Evolutionary conservation across 1,140 invertebrate genomes (phyloP), one percentile per base, ranked within the genome.

Genomic region (Drosophila miranda): DNA sequence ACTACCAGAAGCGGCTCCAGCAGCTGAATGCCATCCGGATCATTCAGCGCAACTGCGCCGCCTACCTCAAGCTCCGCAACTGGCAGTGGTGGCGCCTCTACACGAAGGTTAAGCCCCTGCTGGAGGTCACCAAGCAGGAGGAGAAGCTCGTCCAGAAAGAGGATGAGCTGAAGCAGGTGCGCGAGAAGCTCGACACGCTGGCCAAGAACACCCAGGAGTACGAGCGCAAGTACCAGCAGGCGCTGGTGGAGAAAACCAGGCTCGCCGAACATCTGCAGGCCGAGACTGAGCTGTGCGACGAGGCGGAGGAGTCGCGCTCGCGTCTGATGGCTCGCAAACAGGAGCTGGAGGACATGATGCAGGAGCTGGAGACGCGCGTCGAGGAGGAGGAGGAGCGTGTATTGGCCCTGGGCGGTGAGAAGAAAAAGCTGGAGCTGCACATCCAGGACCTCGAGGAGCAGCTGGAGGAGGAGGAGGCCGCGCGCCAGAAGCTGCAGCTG

Each of bases 41-140:
- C n/a, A n/a, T n/a, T n/a, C n/a, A n/a, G n/a, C n/a, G n/a, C n/a
- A n/a, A n/a, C n/a, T n/a, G n/a, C n/a, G n/a, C n/a, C n/a, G n/a
- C n/a, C n/a, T n/a, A n/a, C n/a, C n/a, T n/a, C n/a, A n/a, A n/a
- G n/a, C n/a, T n/a, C n/a, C n/a, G n/a, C n/a, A n/a, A n/a, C n/a
- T n/a, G n/a, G n/a, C n/a, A n/a, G n/a, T n/a, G n/a, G n/a, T n/a
- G n/a, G n/a, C n/a, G n/a, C n/a, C n/a, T n/a, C 42, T 99, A 99
- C 91, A 99, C 99, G 7, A 99, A 99, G 93, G 97, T 98, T 7
- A 97, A 97, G 92, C 96, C 97, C 0, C 91, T 97, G 23, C 91
- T 97, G 7, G 96, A 97, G 92, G 98, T 99, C 0, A 99, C 99
- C 0, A 99, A 99, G 90, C 98, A 99, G 91, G 99, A 99, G 91